A percentile compares a stretch with the other conserved stretches of the same genome.
Evolutionary conservation across 2,113 vertebrate species (phyloP).

Genomic region (Dicentrarchus labrax): DNA sequence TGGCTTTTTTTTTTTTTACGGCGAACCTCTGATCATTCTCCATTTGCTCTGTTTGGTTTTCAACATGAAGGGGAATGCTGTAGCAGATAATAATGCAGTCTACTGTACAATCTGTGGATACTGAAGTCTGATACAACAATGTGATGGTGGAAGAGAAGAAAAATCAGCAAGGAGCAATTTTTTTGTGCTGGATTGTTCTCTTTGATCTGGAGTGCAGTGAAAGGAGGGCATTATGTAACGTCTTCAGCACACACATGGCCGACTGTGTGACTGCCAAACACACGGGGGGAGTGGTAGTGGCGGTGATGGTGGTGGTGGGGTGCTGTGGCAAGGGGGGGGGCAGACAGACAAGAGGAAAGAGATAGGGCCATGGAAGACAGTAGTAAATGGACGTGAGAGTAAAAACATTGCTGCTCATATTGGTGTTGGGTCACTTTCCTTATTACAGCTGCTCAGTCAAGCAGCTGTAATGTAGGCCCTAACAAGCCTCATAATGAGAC

Average conservation of each 20-base stretch:
- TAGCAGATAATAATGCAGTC: slow-evolving; percentile 50
- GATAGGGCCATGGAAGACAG: slow-evolving; percentile 52
- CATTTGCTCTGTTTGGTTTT: slow-evolving; percentile 68
- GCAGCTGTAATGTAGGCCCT: slow-evolving; percentile 68
- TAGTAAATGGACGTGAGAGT: slow-evolving; percentile 57
- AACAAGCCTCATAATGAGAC: slow-evolving; percentile 78
- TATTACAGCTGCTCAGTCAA: slow-evolving; percentile 76
- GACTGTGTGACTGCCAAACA: slow-evolving; percentile 86
- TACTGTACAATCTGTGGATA: slow-evolving; percentile 59
- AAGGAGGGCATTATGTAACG: slow-evolving; percentile 85
- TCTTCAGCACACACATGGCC: slow-evolving; percentile 86
- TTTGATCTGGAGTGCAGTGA: slow-evolving; percentile 81
- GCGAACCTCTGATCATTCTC: slow-evolving; percentile 63
- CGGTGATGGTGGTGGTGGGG: slow-evolving; percentile 38
- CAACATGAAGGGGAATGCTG: slow-evolving; percentile 66
- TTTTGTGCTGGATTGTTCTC: slow-evolving; percentile 80
- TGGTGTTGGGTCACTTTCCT: slow-evolving; percentile 78
- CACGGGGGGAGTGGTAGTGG: slow-evolving; percentile 59
- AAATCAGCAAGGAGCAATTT: slow-evolving; percentile 76
- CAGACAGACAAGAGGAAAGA: slow-evolving; percentile 60
- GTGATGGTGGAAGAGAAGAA: slow-evolving; percentile 63
- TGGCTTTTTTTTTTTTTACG: slow-evolving; percentile 11
- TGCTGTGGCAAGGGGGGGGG: slow-evolving; percentile 55
- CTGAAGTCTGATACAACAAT: slow-evolving; percentile 72
- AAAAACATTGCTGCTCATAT: slow-evolving; percentile 61